These are phyloP conservation scores for Heliconius melpomene DNA, from an alignment of 1,140 invertebrate genomes.

Conservation along the genomic window DNA sequence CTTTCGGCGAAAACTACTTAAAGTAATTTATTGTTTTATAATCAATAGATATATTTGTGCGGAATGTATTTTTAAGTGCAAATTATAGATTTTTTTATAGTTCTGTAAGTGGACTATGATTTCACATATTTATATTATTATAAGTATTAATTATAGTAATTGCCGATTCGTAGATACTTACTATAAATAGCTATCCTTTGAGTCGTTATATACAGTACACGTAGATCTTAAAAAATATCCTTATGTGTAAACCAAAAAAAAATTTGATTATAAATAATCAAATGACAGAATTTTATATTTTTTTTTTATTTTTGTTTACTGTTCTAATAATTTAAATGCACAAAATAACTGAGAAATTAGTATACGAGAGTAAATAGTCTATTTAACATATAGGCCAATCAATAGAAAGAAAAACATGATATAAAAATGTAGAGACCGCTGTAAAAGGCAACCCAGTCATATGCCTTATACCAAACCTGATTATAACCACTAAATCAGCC, in stretches of 20 bases:
- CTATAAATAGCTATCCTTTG: neutral
- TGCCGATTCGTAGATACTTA: neutral
- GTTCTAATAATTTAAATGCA: no score
- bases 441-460: neutral
- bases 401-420: neutral
- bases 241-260: no score
- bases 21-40: constrained; percentile 72
- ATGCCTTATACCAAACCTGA: constrained; percentile 1
- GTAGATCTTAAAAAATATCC: no score
- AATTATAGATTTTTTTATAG: neutral
- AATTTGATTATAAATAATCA: no score
- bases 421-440: neutral
- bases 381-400: neutral
- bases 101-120: neutral
- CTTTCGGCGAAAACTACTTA: constrained; percentile 54
- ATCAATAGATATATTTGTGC: constrained; percentile 50
- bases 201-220: no score
- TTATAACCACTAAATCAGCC: constrained; percentile 8
- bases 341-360: no score
- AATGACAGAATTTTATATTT: no score
- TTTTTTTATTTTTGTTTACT: no score
- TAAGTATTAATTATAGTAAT: no score
- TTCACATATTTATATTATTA: neutral
- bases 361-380: neutral
- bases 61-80: neutral